A percentile compares a stretch with the other conserved stretches of the same genome.
These are phyloP conservation scores for Minunthozetes semirufus DNA, from an alignment of 2,888 invertebrate species.

Conservation along the genomic window DNA sequence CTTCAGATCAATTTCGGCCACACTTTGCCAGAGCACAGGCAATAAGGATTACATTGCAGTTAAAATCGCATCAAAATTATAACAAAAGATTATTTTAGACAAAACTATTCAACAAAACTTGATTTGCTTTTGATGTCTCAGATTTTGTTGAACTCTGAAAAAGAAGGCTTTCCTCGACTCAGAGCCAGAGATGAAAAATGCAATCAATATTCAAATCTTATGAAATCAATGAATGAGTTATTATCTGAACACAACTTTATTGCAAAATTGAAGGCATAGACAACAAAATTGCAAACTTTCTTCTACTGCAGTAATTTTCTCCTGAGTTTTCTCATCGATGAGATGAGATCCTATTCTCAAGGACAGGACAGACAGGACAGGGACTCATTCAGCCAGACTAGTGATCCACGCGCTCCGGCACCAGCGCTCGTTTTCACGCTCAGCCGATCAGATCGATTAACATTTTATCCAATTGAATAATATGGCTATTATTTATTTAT, in stretches of 20 bases:
- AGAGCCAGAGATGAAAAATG: neutral
- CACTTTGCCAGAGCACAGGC: too few species aligned
- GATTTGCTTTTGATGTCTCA: too few species aligned
- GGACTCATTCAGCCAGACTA: neutral
- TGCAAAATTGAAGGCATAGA: neutral
- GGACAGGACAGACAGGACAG: neutral
- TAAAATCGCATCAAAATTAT: neutral
- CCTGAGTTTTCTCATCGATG: neutral
- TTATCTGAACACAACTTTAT: neutral
- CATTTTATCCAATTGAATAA: too few species aligned
- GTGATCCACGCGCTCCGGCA: too few species aligned
- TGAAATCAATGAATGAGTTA: neutral
- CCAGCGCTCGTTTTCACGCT: too few species aligned
- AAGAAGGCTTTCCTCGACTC: neutral
- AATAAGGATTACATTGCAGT: neutral
- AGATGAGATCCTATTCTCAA: constrained; percentile 26
- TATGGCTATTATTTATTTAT: too few species aligned
- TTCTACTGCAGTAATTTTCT: neutral
- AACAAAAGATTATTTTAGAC: neutral
- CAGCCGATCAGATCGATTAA: too few species aligned
- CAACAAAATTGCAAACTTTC: neutral
- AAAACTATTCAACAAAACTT: too few species aligned
- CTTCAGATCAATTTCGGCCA: neutral
- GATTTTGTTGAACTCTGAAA: neutral
- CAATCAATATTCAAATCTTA: neutral